Percentiles rank a stretch among this genome's conserved stretches.
These are phyloP conservation scores for Grus americana DNA, from an alignment of 2,113 vertebrate species.

Conservation along the genomic window DNA sequence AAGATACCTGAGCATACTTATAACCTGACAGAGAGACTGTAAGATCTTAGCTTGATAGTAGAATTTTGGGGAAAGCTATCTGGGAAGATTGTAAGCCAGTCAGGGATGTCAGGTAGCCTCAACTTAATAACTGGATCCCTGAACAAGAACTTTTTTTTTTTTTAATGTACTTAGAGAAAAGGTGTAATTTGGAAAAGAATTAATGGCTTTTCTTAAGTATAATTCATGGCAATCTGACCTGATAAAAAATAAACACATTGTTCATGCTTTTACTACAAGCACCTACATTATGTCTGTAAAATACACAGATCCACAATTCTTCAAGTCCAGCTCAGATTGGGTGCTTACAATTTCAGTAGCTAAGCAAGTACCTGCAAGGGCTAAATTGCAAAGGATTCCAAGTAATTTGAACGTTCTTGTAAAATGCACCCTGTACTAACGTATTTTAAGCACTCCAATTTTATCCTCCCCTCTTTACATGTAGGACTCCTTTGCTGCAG, in stretches of 20 bases:
- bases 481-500: slow-evolving; percentile 92
- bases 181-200: neutral
- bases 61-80: neutral
- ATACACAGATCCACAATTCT: neutral
- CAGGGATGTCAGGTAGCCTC: neutral
- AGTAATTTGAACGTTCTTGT: neutral
- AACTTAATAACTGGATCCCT: neutral
- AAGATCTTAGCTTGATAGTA: neutral
- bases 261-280: neutral
- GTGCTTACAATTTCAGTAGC: neutral
- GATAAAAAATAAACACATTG: neutral
- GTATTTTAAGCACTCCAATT: neutral
- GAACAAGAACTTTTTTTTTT: neutral
- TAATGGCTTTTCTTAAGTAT: neutral
- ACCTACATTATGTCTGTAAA: neutral
- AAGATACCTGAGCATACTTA: neutral
- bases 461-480: neutral
- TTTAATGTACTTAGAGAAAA: neutral
- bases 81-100: neutral
- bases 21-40: neutral
- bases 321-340: neutral
- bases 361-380: neutral
- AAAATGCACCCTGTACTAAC: neutral
- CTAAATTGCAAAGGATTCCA: neutral
- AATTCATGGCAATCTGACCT: neutral